These are phyloP conservation scores for Siphamia tubifer DNA, from an alignment of 2,113 vertebrate genomes.

Conservation along the genomic window DNA sequence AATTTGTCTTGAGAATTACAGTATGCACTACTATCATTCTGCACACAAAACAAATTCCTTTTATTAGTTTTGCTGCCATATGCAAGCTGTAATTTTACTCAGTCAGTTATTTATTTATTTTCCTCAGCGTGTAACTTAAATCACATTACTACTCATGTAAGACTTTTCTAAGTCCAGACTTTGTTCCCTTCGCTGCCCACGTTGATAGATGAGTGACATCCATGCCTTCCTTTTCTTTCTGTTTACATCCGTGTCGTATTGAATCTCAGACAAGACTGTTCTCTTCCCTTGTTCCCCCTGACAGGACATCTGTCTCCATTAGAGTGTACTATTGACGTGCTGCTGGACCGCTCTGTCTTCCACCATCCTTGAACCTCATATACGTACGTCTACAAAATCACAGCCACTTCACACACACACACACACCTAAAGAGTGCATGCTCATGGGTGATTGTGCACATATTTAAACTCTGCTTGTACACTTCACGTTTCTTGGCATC, in stretches of 20 bases:
- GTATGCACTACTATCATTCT: constrained; percentile 9
- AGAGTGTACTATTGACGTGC: constrained; percentile 33
- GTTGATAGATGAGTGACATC: constrained; percentile 27
- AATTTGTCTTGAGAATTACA: constrained; percentile 50
- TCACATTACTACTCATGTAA: neutral
- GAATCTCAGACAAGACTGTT: constrained; percentile 9
- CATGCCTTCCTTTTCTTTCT: neutral
- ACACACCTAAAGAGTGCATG: too few species aligned
- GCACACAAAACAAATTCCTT: constrained; percentile 32
- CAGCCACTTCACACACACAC: neutral
- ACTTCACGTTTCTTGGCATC: neutral
- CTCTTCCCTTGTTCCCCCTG: constrained; percentile 24
- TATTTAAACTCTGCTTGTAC: neutral
- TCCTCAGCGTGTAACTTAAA: neutral
- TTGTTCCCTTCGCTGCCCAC: neutral
- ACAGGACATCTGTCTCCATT: constrained; percentile 60
- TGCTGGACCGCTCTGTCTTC: constrained; percentile 10
- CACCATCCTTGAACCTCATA: constrained; percentile 19
- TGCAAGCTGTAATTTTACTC: neutral
- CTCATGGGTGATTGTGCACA: neutral
- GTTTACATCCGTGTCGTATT: constrained; percentile 32
- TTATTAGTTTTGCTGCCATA: neutral
- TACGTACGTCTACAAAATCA: constrained; percentile 6
- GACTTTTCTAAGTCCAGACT: neutral
- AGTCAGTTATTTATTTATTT: neutral